Conservation (phyloP, 2,113 vertebrate genomes). For the Channa argus region DNA sequence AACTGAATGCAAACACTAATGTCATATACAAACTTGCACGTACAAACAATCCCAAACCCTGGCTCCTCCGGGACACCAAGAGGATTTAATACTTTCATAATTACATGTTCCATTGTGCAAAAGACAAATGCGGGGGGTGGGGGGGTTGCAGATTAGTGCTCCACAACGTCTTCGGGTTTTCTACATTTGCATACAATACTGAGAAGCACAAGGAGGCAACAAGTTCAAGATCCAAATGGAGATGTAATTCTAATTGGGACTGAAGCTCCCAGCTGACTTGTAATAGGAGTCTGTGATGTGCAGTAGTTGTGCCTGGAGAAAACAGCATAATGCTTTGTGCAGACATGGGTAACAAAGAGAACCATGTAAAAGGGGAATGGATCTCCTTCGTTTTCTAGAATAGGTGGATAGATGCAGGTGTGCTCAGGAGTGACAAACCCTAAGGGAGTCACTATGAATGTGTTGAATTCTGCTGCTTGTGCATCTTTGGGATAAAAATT, state of each 20-base stretch:
- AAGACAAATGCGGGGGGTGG: constrained; percentile 33
- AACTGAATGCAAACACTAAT: constrained; percentile 38
- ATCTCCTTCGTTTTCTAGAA: constrained; percentile 15
- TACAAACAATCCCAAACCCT: constrained; percentile 47
- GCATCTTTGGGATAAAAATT: background rate
- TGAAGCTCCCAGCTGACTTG: constrained; percentile 31
- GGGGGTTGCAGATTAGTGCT: constrained; percentile 34
- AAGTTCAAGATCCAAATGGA: constrained; percentile 41
- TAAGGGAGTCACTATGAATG: background rate
- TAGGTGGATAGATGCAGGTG: constrained; percentile 4
- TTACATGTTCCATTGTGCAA: constrained; percentile 40
- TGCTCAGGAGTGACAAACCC: constrained; percentile 7
- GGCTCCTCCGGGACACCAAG: constrained; percentile 19
- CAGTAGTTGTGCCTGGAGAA: constrained; percentile 33
- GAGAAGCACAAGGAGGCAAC: constrained; percentile 27
- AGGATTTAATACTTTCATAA: constrained; percentile 51
- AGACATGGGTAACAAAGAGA: constrained; percentile 27
- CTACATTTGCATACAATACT: background rate
- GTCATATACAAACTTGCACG: constrained; percentile 21
- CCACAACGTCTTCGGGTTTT: constrained; percentile 18
- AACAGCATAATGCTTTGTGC: background rate
- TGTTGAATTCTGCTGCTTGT: constrained; percentile 6
- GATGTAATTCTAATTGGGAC: constrained; percentile 53
- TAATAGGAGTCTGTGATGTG: constrained; percentile 24
- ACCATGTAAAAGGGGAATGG: constrained; percentile 42